These are phyloP conservation scores for Anagrus nilaparvatae DNA, from an alignment of 1,140 invertebrate species.

Conservation along the genomic window DNA sequence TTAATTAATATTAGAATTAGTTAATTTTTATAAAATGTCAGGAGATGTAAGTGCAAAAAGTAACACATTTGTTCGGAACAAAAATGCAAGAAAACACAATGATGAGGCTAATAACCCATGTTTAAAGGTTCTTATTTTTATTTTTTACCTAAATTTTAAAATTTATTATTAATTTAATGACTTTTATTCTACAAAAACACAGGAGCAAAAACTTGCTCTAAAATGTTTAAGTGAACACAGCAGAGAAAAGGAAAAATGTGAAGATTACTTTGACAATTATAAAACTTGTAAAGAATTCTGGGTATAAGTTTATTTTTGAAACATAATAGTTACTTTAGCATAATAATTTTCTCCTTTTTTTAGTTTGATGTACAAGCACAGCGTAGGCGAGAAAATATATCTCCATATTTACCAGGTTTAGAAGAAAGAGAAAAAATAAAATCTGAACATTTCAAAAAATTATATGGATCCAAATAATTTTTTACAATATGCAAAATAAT, in stretches of 20 bases:
- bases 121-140: background rate
- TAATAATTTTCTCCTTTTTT: constrained; percentile 7
- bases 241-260: constrained; percentile 13
- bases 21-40: no score
- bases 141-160: background rate
- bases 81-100: background rate
- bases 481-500: constrained; percentile 3
- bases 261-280: constrained; percentile 16
- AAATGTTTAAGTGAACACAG: constrained; percentile 11
- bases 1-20: no score
- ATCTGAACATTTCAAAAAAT: constrained; percentile 15
- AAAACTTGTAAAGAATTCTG: constrained; percentile 21
- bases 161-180: background rate
- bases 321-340: background rate
- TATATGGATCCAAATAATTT: background rate
- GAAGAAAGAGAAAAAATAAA: constrained; percentile 29
- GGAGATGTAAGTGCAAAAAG: no score
- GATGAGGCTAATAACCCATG: constrained; percentile 5
- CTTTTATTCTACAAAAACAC: constrained; percentile 3
- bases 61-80: no score
- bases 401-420: constrained; percentile 20
- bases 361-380: constrained; percentile 14
- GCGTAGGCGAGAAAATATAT: constrained; percentile 15
- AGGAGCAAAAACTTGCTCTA: constrained; percentile 2
- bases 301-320: constrained; percentile 15